These are phyloP conservation scores for Zapornia atra DNA, from an alignment of 2,113 vertebrate species.

Conservation along the genomic window DNA sequence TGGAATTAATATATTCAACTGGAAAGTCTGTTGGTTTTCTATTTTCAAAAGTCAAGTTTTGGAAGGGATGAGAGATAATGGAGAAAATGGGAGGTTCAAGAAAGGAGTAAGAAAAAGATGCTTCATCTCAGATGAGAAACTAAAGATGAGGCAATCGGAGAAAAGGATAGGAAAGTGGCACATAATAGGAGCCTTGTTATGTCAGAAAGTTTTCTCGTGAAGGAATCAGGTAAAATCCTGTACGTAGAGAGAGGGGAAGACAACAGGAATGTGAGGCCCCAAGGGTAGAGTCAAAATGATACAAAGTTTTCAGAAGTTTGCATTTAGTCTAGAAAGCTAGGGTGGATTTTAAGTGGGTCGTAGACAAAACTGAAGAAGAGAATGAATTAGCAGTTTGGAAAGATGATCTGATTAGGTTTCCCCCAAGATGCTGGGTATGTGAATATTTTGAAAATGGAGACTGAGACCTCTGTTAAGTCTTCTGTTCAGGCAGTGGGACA, in stretches of 20 bases:
- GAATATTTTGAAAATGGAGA: background rate
- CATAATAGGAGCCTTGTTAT: background rate
- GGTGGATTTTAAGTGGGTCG: background rate
- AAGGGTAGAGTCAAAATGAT: background rate
- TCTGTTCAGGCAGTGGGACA: background rate
- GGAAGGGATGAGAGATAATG: background rate
- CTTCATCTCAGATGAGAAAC: background rate
- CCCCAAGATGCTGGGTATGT: background rate
- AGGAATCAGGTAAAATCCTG: background rate
- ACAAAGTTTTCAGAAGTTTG: background rate
- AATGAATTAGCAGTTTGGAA: background rate
- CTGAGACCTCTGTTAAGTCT: background rate
- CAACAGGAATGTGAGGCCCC: background rate
- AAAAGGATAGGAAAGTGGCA: background rate
- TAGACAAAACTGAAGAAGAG: background rate
- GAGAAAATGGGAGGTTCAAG: background rate
- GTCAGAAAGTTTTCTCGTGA: background rate
- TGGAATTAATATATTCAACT: background rate
- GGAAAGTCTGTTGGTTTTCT: background rate
- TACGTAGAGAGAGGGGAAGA: background rate
- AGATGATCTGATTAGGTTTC: background rate
- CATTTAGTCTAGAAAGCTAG: background rate
- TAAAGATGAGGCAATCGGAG: background rate
- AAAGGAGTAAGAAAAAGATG: background rate
- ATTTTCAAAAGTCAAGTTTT: background rate